These are phyloP conservation scores for Acrobasis suavella DNA, from an alignment of 2,888 invertebrate genomes.

Conservation along the genomic window DNA sequence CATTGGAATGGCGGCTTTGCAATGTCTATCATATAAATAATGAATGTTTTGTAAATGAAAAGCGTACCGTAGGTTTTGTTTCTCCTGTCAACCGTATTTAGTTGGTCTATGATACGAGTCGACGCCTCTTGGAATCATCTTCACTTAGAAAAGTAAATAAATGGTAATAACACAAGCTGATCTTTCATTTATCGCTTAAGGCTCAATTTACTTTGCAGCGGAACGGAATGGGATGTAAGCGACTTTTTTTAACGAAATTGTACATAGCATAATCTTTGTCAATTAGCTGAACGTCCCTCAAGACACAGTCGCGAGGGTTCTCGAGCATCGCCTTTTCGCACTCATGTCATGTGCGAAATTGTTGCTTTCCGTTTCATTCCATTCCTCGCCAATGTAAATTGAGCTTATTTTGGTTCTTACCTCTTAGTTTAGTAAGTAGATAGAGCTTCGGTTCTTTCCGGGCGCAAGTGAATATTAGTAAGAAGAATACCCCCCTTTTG, in stretches of 20 bases:
- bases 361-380: too few species aligned
- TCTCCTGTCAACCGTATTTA: slow-evolving; percentile 44
- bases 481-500: slow-evolving; percentile 34
- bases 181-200: slow-evolving; percentile 77
- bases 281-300: too few species aligned
- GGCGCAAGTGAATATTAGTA: slow-evolving; percentile 54
- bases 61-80: slow-evolving; percentile 47
- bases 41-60: slow-evolving; percentile 64
- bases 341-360: too few species aligned
- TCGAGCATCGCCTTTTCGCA: too few species aligned
- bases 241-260: too few species aligned
- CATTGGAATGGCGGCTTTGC: slow-evolving; percentile 36
- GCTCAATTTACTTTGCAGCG: too few species aligned
- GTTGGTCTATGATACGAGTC: slow-evolving; percentile 51
- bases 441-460: slow-evolving; percentile 60
- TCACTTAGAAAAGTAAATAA: slow-evolving; percentile 78
- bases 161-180: slow-evolving; percentile 78
- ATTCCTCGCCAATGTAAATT: too few species aligned
- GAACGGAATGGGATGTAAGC: too few species aligned
- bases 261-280: too few species aligned
- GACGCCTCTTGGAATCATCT: slow-evolving; percentile 75
- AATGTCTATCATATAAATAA: slow-evolving; percentile 48
- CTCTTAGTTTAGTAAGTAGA: slow-evolving; percentile 58
- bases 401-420: slow-evolving; percentile 49
- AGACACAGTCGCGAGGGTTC: too few species aligned